A percentile compares a stretch with the other conserved stretches of the same genome.
These are phyloP conservation scores for Asobara japonica DNA, from an alignment of 1,140 invertebrate genomes.

Conservation along the genomic window DNA sequence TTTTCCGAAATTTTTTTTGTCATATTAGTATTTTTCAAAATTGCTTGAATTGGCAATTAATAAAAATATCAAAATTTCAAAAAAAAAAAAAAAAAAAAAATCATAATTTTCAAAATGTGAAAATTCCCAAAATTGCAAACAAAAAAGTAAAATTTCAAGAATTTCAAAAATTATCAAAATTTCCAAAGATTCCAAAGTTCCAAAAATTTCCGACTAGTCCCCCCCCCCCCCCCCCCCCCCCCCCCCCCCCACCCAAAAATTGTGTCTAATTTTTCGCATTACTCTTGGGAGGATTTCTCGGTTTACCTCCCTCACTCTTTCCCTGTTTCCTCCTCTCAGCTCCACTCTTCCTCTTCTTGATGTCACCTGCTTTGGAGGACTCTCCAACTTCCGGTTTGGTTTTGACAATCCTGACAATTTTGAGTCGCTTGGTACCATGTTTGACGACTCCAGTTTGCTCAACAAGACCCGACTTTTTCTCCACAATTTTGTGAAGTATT, in stretches of 20 bases:
- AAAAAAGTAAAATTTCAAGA: too few species aligned
- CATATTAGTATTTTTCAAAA: too few species aligned
- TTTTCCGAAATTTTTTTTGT: too few species aligned
- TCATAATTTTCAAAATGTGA: too few species aligned
- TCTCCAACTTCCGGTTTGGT: constrained; percentile 43
- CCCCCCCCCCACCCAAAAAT: background rate
- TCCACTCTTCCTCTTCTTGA: background rate
- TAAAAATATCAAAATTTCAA: too few species aligned
- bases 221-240: background rate
- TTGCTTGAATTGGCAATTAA: too few species aligned
- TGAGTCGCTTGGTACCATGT: constrained; percentile 55
- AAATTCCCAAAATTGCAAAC: too few species aligned
- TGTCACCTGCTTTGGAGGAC: constrained; percentile 31
- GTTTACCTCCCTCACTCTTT: background rate
- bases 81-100: too few species aligned
- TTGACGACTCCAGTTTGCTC: constrained; percentile 53
- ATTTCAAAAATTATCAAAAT: too few species aligned
- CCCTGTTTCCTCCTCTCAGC: background rate
- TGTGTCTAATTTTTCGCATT: background rate
- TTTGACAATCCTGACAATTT: constrained; percentile 46
- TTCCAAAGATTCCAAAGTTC: background rate
- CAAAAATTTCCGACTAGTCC: background rate
- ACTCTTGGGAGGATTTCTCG: background rate
- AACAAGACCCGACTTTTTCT: constrained; percentile 11
- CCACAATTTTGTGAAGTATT: constrained; percentile 3